A percentile compares a stretch with the other conserved stretches of the same genome.
Evolutionary conservation across 2,797 vertebrate species (phyloP).

Genomic region (Cichlasoma orientale): DNA sequence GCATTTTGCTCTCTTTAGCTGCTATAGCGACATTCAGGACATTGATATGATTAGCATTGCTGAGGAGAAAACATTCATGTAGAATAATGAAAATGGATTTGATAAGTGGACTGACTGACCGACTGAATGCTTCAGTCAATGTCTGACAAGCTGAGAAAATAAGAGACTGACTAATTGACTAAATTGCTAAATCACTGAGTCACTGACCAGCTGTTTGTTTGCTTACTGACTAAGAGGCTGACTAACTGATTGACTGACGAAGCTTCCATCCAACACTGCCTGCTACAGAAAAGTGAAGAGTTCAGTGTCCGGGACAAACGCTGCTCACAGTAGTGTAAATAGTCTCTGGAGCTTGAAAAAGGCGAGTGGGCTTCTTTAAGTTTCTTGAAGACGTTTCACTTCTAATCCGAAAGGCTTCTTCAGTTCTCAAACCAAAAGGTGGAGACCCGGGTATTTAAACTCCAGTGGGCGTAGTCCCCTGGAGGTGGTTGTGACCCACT

Average conservation of each 20-base stretch:
- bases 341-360: too few species aligned
- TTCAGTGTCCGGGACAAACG: neutral
- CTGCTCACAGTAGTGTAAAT: neutral
- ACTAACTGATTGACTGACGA: neutral
- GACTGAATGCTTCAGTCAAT: neutral
- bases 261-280: neutral
- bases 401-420: too few species aligned
- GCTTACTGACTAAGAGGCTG: constrained; percentile 8
- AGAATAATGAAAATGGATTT: constrained; percentile 35
- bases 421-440: too few species aligned
- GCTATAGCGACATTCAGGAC: constrained; percentile 30
- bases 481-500: too few species aligned
- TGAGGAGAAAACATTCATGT: constrained; percentile 17
- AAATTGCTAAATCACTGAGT: constrained; percentile 28
- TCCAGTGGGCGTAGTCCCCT: too few species aligned
- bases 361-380: too few species aligned
- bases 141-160: constrained; percentile 3
- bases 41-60: constrained; percentile 40
- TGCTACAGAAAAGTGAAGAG: neutral
- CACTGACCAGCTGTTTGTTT: constrained; percentile 21
- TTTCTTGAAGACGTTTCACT: too few species aligned
- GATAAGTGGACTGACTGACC: neutral
- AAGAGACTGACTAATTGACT: constrained; percentile 2
- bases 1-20: constrained; percentile 12
- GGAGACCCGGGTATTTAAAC: too few species aligned